Evolutionary conservation across 2,797 vertebrate species (phyloP).

Genomic region (Gambusia yucatana): DNA sequence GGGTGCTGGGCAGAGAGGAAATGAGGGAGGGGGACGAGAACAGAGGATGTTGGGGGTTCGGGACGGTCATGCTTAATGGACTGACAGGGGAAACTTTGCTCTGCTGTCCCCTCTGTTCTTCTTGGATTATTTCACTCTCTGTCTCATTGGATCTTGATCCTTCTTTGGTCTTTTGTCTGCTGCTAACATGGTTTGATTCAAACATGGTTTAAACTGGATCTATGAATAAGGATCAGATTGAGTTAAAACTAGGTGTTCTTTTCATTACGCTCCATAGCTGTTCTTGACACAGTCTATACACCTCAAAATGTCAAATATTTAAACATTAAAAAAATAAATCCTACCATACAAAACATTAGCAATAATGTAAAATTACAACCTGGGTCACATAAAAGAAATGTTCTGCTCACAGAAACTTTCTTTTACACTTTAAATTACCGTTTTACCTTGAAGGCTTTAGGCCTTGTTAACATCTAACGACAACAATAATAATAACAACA

Average conservation of each 20-base stretch:
- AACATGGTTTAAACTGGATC: neutral
- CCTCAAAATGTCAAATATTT: neutral
- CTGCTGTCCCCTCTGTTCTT: slow-evolving; percentile 84
- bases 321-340: too few species aligned
- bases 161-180: neutral
- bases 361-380: too few species aligned
- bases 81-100: slow-evolving; percentile 86
- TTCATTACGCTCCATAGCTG: neutral
- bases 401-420: neutral
- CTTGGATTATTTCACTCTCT: slow-evolving; percentile 17
- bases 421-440: neutral
- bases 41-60: slow-evolving; percentile 88
- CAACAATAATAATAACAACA: neutral
- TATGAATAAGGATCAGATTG: neutral
- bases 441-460: neutral
- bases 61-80: slow-evolving; percentile 94
- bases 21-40: slow-evolving; percentile 73
- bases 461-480: neutral
- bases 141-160: slow-evolving; percentile 51
- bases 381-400: too few species aligned
- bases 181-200: neutral
- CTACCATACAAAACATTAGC: too few species aligned
- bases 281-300: neutral
- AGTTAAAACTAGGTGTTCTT: neutral
- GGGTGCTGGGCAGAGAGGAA: slow-evolving; percentile 55